phyloP scores from a whole-genome alignment of 2,797 vertebrate genomes.

The Anguilla anguilla region DNA sequence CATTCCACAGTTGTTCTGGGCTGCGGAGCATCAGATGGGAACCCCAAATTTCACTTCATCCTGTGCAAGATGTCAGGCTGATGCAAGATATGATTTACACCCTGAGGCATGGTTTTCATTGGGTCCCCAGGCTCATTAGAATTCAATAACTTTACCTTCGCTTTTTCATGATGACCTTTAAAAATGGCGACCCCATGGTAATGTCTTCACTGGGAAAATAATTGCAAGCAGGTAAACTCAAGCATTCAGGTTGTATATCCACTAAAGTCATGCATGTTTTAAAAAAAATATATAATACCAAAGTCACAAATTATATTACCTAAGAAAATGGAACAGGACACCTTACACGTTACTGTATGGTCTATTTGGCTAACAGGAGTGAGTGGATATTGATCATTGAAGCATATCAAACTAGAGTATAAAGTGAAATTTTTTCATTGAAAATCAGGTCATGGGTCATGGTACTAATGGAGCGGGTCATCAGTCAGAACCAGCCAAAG shows the following conservation, averaged over 20 bases:
- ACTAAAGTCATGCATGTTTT: not conserved
- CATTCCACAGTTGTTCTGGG: not conserved
- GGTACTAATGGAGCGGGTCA: not conserved
- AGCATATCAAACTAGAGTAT: too few species aligned
- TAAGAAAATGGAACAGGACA: not conserved
- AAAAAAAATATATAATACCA: not conserved
- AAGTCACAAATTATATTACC: not conserved
- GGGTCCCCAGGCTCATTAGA: not conserved
- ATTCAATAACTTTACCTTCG: not conserved
- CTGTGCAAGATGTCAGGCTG: not conserved
- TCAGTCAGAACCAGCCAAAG: not conserved
- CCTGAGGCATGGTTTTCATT: not conserved
- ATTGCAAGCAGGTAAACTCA: not conserved
- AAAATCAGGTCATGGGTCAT: not conserved
- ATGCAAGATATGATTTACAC: not conserved
- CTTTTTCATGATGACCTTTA: not conserved
- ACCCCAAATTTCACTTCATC: not conserved
- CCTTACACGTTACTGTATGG: not conserved
- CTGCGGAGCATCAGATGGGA: not conserved
- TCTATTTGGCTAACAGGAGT: too few species aligned
- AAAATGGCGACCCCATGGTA: not conserved
- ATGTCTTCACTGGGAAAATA: not conserved
- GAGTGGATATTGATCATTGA: too few species aligned
- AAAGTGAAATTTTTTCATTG: not conserved
- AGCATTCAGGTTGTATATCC: too few species aligned